A percentile compares a stretch with the other conserved stretches of the same genome.
Evolutionary conservation across 2,113 vertebrate genomes (phyloP).

Genomic region (Bolborhynchus lineola): DNA sequence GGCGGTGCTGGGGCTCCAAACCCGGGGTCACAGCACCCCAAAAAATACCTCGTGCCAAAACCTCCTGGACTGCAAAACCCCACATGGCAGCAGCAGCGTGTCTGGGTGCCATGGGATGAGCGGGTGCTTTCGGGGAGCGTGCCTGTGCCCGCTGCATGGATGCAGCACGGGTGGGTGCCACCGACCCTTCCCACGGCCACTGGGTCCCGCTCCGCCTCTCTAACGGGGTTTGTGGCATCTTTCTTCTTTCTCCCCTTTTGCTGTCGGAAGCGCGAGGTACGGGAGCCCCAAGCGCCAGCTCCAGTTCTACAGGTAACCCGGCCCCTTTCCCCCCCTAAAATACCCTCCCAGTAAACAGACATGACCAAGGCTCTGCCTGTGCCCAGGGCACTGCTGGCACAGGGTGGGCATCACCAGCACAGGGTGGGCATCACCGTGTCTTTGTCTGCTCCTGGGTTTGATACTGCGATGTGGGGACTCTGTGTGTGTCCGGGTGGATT

Average conservation of each 20-base stretch:
- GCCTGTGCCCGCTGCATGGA: neutral
- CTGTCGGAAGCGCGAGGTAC: constrained; percentile 92
- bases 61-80: neutral
- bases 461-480: neutral
- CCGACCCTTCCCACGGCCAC: neutral
- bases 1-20: neutral
- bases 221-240: constrained; percentile 68
- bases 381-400: neutral
- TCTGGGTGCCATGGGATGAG: rapidly evolving
- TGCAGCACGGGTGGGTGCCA: neutral
- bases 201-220: neutral
- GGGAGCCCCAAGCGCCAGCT: constrained; percentile 99
- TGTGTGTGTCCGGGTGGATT: neutral
- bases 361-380: neutral
- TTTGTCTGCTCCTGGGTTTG: rapidly evolving
- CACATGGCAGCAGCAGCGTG: rapidly evolving
- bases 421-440: neutral
- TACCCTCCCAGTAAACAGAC: neutral
- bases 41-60: rapidly evolving
- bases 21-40: neutral
- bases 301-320: constrained; percentile 98
- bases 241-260: constrained; percentile 70
- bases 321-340: neutral
- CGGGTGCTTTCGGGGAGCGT: rapidly evolving
- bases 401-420: neutral